phyloP scores from a whole-genome alignment of 1,140 invertebrate genomes.

The Plectrocnemia conspersa region DNA sequence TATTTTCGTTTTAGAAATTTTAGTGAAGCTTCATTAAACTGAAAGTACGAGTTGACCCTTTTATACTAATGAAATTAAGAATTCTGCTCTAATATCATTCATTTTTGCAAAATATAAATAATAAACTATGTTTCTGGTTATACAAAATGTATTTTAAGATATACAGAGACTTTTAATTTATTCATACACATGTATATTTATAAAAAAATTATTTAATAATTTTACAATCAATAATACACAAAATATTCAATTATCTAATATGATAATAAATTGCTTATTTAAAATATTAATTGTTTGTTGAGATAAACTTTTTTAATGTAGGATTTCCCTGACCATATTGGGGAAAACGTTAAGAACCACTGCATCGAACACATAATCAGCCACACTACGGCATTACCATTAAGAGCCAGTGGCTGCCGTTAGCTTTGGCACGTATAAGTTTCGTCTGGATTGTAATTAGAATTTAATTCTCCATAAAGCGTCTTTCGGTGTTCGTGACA shows the following conservation, averaged over 20 bases:
- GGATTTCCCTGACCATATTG: neutral
- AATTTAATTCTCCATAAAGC: slow-evolving; percentile 36
- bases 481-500: slow-evolving; percentile 35
- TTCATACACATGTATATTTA: too few relatives aligned
- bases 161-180: too few relatives aligned
- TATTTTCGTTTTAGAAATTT: too few relatives aligned
- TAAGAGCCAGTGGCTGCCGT: slow-evolving; percentile 23
- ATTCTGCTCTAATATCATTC: too few relatives aligned
- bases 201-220: neutral
- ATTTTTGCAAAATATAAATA: too few relatives aligned
- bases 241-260: neutral
- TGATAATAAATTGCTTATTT: neutral
- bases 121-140: too few relatives aligned
- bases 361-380: slow-evolving; percentile 8
- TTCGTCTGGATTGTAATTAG: slow-evolving; percentile 35
- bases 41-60: too few relatives aligned
- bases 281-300: neutral
- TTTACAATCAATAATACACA: neutral
- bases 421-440: slow-evolving; percentile 27
- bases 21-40: too few relatives aligned
- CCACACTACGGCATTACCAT: slow-evolving; percentile 18
- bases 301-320: neutral
- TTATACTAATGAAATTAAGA: too few relatives aligned
- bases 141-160: too few relatives aligned
- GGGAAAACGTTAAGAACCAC: neutral